Evolutionary conservation across 2,888 invertebrate genomes (phyloP).

Genomic region (Andrena bucephala): DNA sequence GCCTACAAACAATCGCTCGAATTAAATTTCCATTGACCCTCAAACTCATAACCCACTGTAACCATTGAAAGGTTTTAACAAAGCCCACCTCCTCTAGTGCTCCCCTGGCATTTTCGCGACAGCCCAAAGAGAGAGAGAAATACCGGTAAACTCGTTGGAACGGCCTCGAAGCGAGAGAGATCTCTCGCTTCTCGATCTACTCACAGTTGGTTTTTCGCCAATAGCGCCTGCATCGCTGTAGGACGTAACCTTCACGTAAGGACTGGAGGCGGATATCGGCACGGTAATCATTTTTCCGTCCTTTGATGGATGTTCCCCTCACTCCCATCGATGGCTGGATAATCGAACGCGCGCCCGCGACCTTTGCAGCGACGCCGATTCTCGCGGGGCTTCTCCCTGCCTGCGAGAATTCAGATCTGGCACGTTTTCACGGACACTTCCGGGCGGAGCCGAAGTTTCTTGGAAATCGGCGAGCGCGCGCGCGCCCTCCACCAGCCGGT

Average conservation of each 20-base stretch:
- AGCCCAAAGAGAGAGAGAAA: background rate
- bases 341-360: conserved; percentile 1
- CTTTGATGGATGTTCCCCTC: conserved; percentile 1
- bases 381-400: background rate
- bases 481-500: background rate
- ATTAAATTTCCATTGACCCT: too few species aligned
- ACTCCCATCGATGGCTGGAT: conserved; percentile 38
- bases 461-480: background rate
- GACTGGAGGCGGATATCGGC: conserved; percentile 80
- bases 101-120: background rate
- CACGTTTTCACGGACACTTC: conserved; percentile 34
- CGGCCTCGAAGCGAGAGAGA: conserved; percentile 21
- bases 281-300: conserved; percentile 80
- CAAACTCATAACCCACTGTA: too few species aligned
- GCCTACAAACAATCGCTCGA: too few species aligned
- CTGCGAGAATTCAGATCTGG: conserved; percentile 1
- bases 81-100: too few species aligned
- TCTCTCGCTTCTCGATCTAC: conserved; percentile 52
- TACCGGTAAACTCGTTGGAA: background rate
- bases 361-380: background rate
- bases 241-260: conserved; percentile 81
- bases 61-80: too few species aligned
- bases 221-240: conserved; percentile 82
- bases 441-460: background rate
- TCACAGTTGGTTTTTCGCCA: conserved; percentile 80